Evolutionary conservation across 1,140 invertebrate species (phyloP).

Genomic region (Nilaparvata lugens): DNA sequence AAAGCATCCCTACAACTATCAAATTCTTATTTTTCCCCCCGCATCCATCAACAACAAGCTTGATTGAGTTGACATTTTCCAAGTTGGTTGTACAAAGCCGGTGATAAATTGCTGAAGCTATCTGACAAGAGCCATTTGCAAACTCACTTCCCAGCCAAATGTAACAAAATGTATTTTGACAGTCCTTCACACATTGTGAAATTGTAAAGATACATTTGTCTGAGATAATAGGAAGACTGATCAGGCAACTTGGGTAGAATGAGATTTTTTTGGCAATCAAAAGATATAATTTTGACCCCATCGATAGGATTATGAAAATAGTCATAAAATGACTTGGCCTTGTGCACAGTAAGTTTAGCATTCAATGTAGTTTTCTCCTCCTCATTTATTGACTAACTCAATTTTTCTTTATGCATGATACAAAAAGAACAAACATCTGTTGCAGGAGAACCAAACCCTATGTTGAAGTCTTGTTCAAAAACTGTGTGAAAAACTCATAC

Average conservation of each 20-base stretch:
- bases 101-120: constrained; percentile 27
- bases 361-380: not conserved
- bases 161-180: constrained; percentile 29
- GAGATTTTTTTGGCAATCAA: constrained; percentile 16
- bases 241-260: constrained; percentile 11
- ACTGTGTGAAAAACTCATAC: constrained; percentile 1
- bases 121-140: constrained; percentile 30
- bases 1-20: constrained; percentile 18
- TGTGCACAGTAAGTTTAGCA: constrained; percentile 4
- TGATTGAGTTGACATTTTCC: constrained; percentile 6
- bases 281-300: constrained; percentile 13
- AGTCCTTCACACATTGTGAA: constrained; percentile 29
- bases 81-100: constrained; percentile 6
- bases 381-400: constrained; percentile 7
- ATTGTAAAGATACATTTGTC: constrained; percentile 31
- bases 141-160: constrained; percentile 27
- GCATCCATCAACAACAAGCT: constrained; percentile 15
- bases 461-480: constrained; percentile 8
- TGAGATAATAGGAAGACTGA: constrained; percentile 21
- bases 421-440: constrained; percentile 9
- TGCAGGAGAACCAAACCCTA: constrained; percentile 11
- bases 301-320: constrained; percentile 5
- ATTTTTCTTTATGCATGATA: constrained; percentile 3
- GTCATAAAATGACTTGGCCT: constrained; percentile 15
- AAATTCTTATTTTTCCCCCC: constrained; percentile 18